Evolutionary conservation across 2,888 invertebrate genomes (phyloP).

Genomic region (Luperina testacea): DNA sequence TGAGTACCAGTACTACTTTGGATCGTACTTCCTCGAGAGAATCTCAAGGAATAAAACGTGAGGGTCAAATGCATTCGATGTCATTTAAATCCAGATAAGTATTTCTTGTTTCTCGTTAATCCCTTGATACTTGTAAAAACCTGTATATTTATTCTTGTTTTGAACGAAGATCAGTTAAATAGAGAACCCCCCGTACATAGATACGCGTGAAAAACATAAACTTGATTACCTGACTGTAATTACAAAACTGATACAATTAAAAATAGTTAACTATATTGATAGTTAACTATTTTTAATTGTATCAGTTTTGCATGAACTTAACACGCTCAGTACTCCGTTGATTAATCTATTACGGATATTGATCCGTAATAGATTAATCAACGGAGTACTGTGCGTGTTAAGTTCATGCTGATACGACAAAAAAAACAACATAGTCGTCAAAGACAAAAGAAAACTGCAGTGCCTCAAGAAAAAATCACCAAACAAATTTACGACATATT

Average conservation of each 20-base stretch:
- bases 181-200: neutral
- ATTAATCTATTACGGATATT: too few species aligned
- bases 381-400: neutral
- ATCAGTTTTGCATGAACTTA: too few species aligned
- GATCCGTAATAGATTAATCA: neutral
- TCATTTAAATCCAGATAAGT: slow-evolving; percentile 5
- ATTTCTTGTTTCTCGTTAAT: slow-evolving; percentile 5
- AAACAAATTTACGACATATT: neutral
- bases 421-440: neutral
- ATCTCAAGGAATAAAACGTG: neutral
- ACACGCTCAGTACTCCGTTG: too few species aligned
- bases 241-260: neutral
- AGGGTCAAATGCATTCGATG: slow-evolving; percentile 4
- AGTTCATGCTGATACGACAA: neutral
- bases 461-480: neutral
- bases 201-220: neutral
- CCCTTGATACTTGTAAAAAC: neutral
- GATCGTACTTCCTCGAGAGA: neutral
- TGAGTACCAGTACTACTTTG: neutral
- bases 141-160: neutral
- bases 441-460: slow-evolving; percentile 16
- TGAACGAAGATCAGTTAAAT: neutral
- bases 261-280: neutral
- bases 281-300: neutral
- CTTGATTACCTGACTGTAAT: neutral